phyloP scores from a whole-genome alignment of 30 jellyfish, hydroid and myxozoan genomes.

The Catostylus mosaicus region DNA sequence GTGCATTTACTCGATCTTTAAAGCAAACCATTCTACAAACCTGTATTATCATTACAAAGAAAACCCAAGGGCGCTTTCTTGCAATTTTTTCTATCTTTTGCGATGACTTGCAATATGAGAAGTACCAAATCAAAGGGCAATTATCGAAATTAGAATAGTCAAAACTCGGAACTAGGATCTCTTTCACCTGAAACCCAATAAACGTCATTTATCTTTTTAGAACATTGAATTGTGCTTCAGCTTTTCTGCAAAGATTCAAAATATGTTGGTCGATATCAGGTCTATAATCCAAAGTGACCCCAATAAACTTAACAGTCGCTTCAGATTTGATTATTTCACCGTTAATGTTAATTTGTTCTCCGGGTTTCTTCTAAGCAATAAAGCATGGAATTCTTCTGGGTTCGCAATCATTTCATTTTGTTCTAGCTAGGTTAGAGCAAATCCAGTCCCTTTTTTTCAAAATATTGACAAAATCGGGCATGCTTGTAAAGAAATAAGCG shows the following conservation, averaged over 20 bases:
- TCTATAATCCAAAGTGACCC: neutral
- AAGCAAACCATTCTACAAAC: slow-evolving; percentile 16
- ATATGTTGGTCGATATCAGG: neutral
- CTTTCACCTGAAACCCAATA: too few species aligned
- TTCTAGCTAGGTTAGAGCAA: neutral
- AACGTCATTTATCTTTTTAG: too few species aligned
- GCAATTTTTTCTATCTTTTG: slow-evolving; percentile 40
- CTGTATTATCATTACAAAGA: slow-evolving; percentile 12
- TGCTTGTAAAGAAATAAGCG: neutral
- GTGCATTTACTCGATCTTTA: neutral
- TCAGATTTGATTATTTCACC: neutral
- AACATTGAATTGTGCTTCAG: too few species aligned
- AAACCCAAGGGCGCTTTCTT: slow-evolving; percentile 33
- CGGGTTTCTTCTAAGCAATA: neutral
- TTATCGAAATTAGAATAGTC: too few species aligned
- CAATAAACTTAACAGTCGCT: neutral
- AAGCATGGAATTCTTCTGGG: neutral
- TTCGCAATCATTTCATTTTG: too few species aligned
- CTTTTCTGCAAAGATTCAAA: too few species aligned
- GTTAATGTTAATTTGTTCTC: too few species aligned
- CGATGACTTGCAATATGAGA: slow-evolving; percentile 12
- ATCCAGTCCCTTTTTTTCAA: neutral
- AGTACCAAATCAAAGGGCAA: neutral
- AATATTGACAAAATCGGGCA: neutral
- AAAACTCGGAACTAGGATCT: too few species aligned